Evolutionary conservation across 2,113 vertebrate genomes (phyloP), one percentile per base, ranked within the genome.

Genomic region (Callionymus lyra): DNA sequence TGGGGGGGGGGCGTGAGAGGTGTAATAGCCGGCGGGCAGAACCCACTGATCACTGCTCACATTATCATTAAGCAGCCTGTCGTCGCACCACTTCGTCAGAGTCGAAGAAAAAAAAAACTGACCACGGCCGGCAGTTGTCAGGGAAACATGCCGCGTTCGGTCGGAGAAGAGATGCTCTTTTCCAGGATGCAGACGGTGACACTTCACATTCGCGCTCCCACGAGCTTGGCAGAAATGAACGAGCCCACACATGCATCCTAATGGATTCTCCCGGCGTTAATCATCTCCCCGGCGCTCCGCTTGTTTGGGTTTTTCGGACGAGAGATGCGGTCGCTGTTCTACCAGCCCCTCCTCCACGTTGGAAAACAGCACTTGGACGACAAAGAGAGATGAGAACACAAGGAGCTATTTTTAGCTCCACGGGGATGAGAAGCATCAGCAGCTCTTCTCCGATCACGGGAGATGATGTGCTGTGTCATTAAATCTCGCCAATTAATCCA

Each of bases 381-480:
- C 62, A 68, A 64, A 53, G 49, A 68, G 62, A 59, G 59, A 70
- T 60, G 62, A 75, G 59, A 74, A 59, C 50, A 55, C 65, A 63
- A 53, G 62, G 31, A 44, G 49, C 69, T 80, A 82, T 82, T 79
- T 82, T 72, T 79, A 80, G 69, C 51, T 31, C 15, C 9, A 12
- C 35, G 2, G 63, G 43, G 57, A 59, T 52, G 58, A 45, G 65
- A 68, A 53, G 52, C 41, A n/a, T n/a, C n/a, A n/a, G n/a, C n/a
- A n/a, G 51, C 17, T 21, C 33, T 44, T 11, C 12, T 18, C 65
- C 40, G 47, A 18, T 33, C 16, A 50, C 11, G 27, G 6, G n/a
- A 36, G 56, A 52, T 52, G 16, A 51, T 18, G 14, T 54, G 19
- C 12, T 16, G 37, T 13, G 41, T 14, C 38, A 9, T 21, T 34